A percentile compares a stretch with the other conserved stretches of the same genome.
Evolutionary conservation across 2,888 invertebrate species (phyloP).

Genomic region (Phrixothrix hirtus): DNA sequence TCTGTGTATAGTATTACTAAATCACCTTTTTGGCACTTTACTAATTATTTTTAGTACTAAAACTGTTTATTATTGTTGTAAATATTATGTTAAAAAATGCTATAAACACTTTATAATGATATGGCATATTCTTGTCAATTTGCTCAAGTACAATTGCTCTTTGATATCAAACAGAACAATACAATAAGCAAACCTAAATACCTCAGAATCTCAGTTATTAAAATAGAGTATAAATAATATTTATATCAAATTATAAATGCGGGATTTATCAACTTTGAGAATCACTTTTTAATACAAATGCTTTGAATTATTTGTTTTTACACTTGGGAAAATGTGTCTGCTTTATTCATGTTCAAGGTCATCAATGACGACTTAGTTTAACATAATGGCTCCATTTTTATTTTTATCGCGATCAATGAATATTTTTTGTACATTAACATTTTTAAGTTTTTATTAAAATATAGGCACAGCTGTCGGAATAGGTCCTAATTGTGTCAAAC

Average conservation of each 20-base stretch:
- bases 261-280: not conserved
- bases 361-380: no score
- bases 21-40: slow-evolving; percentile 45
- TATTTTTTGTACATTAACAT: no score
- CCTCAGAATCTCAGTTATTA: slow-evolving; percentile 57
- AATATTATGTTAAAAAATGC: slow-evolving; percentile 26
- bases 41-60: slow-evolving; percentile 39
- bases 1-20: slow-evolving; percentile 42
- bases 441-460: no score
- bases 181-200: slow-evolving; percentile 57
- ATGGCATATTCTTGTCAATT: slow-evolving; percentile 34
- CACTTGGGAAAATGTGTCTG: no score
- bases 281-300: not conserved
- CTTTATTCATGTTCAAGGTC: no score
- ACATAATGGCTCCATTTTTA: no score
- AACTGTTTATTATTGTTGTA: slow-evolving; percentile 29
- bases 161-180: slow-evolving; percentile 37
- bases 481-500: no score
- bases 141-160: slow-evolving; percentile 41
- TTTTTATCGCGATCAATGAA: no score
- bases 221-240: slow-evolving; percentile 43
- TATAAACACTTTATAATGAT: slow-evolving; percentile 8
- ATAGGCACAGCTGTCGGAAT: no score
- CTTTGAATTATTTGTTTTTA: no score
- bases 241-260: slow-evolving; percentile 51